Percentiles rank a stretch among this genome's conserved stretches.
Conservation (phyloP, 2,113 vertebrate species). For the Planiliza haematocheilus region DNA sequence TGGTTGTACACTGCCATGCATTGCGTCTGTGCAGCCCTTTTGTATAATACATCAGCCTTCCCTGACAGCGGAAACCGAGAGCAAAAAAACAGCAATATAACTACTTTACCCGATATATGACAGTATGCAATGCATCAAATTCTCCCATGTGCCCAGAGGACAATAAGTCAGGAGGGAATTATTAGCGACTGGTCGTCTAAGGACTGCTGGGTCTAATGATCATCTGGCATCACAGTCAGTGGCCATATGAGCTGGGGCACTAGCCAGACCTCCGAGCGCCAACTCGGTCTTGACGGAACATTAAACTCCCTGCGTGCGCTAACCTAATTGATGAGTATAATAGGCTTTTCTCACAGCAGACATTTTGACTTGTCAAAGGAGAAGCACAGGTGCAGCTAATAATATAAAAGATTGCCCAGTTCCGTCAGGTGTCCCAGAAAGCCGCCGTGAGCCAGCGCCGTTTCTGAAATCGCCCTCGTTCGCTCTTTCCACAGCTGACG, state of each 20-base stretch:
- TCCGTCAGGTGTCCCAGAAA: conserved; percentile 12
- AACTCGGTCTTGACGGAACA: conserved; percentile 31
- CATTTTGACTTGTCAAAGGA: conserved; percentile 3
- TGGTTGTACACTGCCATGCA: conserved; percentile 52
- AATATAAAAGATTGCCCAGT: conserved; percentile 16
- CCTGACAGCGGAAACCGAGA: conserved; percentile 50
- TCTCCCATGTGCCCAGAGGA: conserved; percentile 29
- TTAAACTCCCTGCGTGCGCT: conserved; percentile 39
- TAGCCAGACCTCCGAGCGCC: conserved; percentile 37
- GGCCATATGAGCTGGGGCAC: conserved; percentile 21
- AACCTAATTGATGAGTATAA: conserved; percentile 37
- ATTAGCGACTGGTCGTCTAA: conserved; percentile 33
- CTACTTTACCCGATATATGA: conserved; percentile 60
- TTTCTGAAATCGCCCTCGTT: background rate
- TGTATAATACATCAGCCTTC: conserved; percentile 59
- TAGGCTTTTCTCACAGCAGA: conserved; percentile 21
- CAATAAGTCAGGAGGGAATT: conserved; percentile 55
- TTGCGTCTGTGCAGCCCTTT: conserved; percentile 41
- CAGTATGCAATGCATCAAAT: conserved; percentile 57
- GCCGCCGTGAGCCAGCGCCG: conserved; percentile 3
- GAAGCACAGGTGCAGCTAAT: conserved; percentile 26
- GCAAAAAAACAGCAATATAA: conserved; percentile 63
- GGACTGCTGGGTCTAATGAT: conserved; percentile 33
- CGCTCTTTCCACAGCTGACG: background rate
- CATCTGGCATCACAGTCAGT: conserved; percentile 43